phyloP scores from a whole-genome alignment of 2,888 invertebrate species.

The Macrosoma leucophasiata region DNA sequence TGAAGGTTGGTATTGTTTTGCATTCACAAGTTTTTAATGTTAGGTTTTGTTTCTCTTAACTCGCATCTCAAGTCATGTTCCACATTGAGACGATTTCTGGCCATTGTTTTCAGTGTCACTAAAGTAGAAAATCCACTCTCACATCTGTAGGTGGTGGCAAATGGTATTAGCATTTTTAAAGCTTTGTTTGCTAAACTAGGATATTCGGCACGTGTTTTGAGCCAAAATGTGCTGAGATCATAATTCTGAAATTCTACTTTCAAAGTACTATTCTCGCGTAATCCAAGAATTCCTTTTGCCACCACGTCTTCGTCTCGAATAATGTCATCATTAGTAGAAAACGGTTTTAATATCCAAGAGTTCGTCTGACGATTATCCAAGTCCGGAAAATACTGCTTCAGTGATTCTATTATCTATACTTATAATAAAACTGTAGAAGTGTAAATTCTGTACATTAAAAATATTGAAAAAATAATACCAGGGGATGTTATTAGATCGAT shows the following conservation, averaged over 20 bases:
- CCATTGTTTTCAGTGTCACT: slow-evolving; percentile 20
- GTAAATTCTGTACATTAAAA: too few species aligned
- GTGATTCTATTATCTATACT: slow-evolving; percentile 23
- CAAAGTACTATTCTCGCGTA: slow-evolving; percentile 13
- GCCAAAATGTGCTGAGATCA: slow-evolving; percentile 22
- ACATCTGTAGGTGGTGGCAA: slow-evolving; percentile 24
- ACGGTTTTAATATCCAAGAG: slow-evolving; percentile 22
- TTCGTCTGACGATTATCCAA: slow-evolving; percentile 21
- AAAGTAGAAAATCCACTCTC: slow-evolving; percentile 21
- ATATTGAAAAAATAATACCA: too few species aligned
- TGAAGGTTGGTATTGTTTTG: slow-evolving; percentile 20
- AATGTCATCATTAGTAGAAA: slow-evolving; percentile 17
- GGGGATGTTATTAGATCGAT: too few species aligned
- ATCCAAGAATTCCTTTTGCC: slow-evolving; percentile 11
- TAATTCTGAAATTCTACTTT: slow-evolving; percentile 20
- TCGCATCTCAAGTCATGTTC: slow-evolving; percentile 20
- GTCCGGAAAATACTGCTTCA: slow-evolving; percentile 26
- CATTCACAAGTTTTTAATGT: slow-evolving; percentile 15
- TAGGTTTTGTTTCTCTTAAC: slow-evolving; percentile 15
- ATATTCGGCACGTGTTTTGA: slow-evolving; percentile 24
- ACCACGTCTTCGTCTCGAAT: slow-evolving; percentile 16
- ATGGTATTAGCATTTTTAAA: slow-evolving; percentile 23
- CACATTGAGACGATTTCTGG: slow-evolving; percentile 19
- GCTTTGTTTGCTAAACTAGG: slow-evolving; percentile 24
- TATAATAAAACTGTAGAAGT: too few species aligned